Evolutionary conservation across 2,888 invertebrate genomes (phyloP).

Genomic region (Epinotia ramella): DNA sequence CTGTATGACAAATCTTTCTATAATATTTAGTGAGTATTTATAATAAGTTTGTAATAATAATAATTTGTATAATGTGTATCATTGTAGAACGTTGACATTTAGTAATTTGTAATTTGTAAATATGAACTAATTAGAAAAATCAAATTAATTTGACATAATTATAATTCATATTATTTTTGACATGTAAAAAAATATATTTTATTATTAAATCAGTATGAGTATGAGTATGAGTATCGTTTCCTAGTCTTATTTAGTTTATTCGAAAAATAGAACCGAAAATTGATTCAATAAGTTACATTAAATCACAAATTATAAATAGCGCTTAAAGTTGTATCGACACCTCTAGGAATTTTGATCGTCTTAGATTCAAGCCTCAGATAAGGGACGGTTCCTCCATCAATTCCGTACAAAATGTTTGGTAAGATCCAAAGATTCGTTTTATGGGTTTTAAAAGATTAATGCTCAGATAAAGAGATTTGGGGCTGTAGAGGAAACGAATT

Average conservation of each 20-base stretch:
- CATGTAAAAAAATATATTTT: too few relatives aligned
- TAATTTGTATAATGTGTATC: too few relatives aligned
- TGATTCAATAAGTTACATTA: conserved; percentile 18
- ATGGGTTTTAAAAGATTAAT: conserved; percentile 81
- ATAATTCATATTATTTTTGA: too few relatives aligned
- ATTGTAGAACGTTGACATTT: too few relatives aligned
- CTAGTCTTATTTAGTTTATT: neutral
- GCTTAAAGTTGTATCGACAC: conserved; percentile 79
- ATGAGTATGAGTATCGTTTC: neutral
- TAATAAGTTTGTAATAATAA: too few relatives aligned
- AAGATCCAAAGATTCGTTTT: conserved; percentile 81
- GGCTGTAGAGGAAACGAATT: conserved; percentile 67
- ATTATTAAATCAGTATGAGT: too few relatives aligned
- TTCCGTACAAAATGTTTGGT: conserved; percentile 82
- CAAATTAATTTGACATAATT: too few relatives aligned
- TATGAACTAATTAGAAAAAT: too few relatives aligned
- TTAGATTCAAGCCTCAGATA: conserved; percentile 76
- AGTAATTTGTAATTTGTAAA: too few relatives aligned
- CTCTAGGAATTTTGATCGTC: conserved; percentile 82
- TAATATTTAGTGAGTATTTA: too few relatives aligned
- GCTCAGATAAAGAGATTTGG: conserved; percentile 79
- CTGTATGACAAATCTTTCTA: too few relatives aligned
- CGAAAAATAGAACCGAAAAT: conserved; percentile 42
- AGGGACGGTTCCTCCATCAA: conserved; percentile 78
- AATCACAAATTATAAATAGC: conserved; percentile 51